Evolutionary conservation across 2,888 invertebrate species (phyloP).

Genomic region (Machimus rusticus): DNA sequence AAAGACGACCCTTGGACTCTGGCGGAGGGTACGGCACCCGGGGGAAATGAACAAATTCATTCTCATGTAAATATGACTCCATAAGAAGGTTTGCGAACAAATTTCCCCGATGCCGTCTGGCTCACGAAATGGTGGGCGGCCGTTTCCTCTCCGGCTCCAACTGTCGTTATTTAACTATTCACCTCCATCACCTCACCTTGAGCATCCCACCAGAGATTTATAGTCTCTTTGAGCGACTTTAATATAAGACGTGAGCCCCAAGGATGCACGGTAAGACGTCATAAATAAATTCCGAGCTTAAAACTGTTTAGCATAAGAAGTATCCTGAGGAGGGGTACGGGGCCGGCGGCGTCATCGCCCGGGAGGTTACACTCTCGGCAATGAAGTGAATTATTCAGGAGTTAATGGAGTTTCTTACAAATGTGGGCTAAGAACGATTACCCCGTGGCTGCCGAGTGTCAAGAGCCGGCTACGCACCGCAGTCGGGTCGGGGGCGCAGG

Average conservation of each 20-base stretch:
- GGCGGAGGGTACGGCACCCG: background rate
- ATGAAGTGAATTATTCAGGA: conserved; percentile 1
- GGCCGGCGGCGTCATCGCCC: background rate
- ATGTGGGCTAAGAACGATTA: background rate
- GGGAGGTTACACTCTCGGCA: background rate
- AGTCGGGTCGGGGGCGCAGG: background rate
- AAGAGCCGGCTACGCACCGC: background rate
- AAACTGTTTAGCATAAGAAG: conserved; percentile 24
- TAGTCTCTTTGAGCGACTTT: background rate
- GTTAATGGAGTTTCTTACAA: background rate
- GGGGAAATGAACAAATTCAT: conserved; percentile 35
- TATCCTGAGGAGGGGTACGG: background rate
- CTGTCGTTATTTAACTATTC: conserved; percentile 28
- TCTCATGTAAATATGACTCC: conserved; percentile 30
- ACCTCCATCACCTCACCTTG: conserved; percentile 21
- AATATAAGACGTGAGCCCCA: conserved; percentile 7
- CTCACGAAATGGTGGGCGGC: background rate
- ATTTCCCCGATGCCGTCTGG: conserved; percentile 5
- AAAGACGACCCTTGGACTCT: background rate
- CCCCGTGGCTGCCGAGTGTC: background rate
- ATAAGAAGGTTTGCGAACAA: background rate
- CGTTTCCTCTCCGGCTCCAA: background rate
- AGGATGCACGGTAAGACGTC: conserved; percentile 1
- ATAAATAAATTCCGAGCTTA: conserved; percentile 11
- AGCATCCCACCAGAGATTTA: background rate